Evolutionary conservation across 92 coral and sea anemone genomes (phyloP).

Genomic region (Bergia sp.): DNA sequence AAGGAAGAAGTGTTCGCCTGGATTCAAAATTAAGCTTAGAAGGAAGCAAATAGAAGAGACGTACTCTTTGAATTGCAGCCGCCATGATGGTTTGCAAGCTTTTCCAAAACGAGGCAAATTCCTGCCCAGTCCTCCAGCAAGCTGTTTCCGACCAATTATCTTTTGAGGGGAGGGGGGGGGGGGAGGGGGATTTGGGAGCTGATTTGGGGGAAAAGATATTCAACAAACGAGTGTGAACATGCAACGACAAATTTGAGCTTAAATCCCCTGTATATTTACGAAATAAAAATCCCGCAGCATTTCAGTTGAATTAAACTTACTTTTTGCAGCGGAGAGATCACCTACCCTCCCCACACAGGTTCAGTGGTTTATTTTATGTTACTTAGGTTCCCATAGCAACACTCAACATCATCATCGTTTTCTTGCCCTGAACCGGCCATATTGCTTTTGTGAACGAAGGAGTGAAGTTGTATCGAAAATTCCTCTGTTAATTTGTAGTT

Average conservation of each 20-base stretch:
- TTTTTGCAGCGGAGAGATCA: no score
- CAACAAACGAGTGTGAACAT: no score
- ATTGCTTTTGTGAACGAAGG: slow-evolving; percentile 10
- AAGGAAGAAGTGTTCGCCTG: slow-evolving; percentile 35
- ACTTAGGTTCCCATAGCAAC: slow-evolving; percentile 32
- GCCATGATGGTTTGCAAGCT: slow-evolving; percentile 36
- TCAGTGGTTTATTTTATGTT: neutral
- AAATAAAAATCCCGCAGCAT: no score
- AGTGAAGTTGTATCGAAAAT: neutral
- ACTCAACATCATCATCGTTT: neutral
- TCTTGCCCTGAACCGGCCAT: slow-evolving; percentile 37
- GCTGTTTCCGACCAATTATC: neutral
- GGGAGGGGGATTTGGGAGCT: no score
- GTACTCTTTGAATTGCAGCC: slow-evolving; percentile 15
- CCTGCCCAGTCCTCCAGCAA: slow-evolving; percentile 1
- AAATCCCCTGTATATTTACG: no score
- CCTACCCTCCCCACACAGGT: no score
- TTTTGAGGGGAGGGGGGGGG: no score
- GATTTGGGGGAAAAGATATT: no score
- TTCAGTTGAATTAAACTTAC: neutral
- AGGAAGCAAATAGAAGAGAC: neutral
- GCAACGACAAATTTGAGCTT: no score
- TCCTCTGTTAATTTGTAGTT: neutral
- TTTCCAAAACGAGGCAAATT: slow-evolving; percentile 28
- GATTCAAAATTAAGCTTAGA: neutral